Evolutionary conservation across 2,797 vertebrate species (phyloP), one percentile per base, ranked within the genome.

Genomic region (Rachycentron canadum): DNA sequence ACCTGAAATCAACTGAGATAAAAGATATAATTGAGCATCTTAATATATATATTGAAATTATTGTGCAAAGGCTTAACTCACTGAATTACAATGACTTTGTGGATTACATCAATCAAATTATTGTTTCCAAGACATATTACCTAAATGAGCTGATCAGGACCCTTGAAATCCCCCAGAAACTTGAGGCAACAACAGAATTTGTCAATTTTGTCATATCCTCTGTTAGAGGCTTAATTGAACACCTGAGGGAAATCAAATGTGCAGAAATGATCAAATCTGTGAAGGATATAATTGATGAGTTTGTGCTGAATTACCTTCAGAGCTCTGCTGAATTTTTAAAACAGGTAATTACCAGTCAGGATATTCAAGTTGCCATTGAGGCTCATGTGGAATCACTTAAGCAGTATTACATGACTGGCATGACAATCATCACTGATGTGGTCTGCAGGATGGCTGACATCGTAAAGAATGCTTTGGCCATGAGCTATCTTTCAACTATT

Each of bases 1-100:
- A 94, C 78, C 82, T 98, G 55, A 96, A 96, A 92, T 78, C 64
- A 55, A 92, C 86, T 83, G 92, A 97, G 76, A 93, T 96, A 69
- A 92, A 94, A 81, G 82, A 91, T 25, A 83, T 96, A 4, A 93
- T 97, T 86, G 78, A 94, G 30, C 71, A 95, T 36, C 50, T 97
- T 47, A 98, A 98, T 82, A 69, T 28, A 3, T 90, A 88, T 65
- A 93, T 98, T 89, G 93, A 96, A 32, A 47, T 13, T 3, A 32
- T 93, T 76, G 87, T 94, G 69, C 87, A 92, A 56, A 87, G 83
- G 1, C 66, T 99, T 56, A 96, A 89, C 53, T 90, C 96, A 69
- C 93, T 97, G 79, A 88, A 97, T 65, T 97, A 98, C 83, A 96
- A 96, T 72, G 76, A 86, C 5, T 95, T 96, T 93, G 94, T 97